A percentile compares a stretch with the other conserved stretches of the same genome.
phyloP scores from a whole-genome alignment of 37 sponge, comb jelly and placozoan species.

The Dysidea cf. avara region DNA sequence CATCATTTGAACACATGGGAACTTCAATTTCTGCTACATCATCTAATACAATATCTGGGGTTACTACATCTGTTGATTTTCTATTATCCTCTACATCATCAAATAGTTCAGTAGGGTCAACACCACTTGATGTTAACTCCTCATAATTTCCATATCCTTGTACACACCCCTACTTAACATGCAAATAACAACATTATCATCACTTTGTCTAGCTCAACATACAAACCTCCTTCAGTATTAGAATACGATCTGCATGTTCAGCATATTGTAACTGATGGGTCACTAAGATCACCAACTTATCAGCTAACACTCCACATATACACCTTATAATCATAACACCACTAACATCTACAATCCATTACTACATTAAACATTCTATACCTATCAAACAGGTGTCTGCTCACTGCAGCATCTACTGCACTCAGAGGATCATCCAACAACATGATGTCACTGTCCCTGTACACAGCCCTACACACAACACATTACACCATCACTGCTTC shows the following conservation, averaged over 20 bases:
- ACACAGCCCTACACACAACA: conserved; percentile 49
- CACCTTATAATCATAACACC: conserved; percentile 19
- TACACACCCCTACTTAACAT: too few species aligned
- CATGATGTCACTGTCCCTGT: conserved; percentile 57
- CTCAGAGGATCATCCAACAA: conserved; percentile 66
- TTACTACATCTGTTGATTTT: too few species aligned
- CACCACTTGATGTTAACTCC: too few species aligned
- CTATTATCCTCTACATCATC: too few species aligned
- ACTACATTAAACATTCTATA: neutral
- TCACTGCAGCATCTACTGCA: conserved; percentile 59
- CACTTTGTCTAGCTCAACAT: too few species aligned
- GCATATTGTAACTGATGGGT: conserved; percentile 65
- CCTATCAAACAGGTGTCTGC: conserved; percentile 46
- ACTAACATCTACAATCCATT: conserved; percentile 2
- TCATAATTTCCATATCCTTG: too few species aligned
- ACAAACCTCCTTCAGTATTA: conserved; percentile 46
- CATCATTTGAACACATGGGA: too few species aligned
- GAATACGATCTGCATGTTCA: conserved; percentile 26
- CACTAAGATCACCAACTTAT: conserved; percentile 40
- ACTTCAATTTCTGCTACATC: too few species aligned
- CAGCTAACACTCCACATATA: conserved; percentile 29
- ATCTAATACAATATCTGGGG: too few species aligned
- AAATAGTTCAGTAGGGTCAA: too few species aligned
- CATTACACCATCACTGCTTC: too few species aligned
- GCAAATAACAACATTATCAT: too few species aligned